phyloP scores from a whole-genome alignment of 2,797 vertebrate species.

The Myripristis murdjan region DNA sequence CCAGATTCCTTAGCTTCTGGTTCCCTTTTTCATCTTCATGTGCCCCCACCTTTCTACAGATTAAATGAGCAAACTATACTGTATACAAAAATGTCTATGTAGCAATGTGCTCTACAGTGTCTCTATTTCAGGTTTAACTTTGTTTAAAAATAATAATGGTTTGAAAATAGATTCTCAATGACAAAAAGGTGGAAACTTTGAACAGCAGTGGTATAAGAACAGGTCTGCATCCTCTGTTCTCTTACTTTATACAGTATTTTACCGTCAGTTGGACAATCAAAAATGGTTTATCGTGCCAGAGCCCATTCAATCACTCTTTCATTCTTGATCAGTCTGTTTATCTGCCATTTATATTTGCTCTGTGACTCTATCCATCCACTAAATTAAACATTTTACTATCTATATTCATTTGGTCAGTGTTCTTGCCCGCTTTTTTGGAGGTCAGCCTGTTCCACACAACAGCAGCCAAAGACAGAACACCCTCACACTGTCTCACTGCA shows the following conservation, averaged over 20 bases:
- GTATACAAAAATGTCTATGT: constrained; percentile 34
- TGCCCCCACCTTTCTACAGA: neutral
- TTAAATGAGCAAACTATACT: constrained; percentile 19
- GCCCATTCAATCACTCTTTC: constrained; percentile 63
- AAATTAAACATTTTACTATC: constrained; percentile 73
- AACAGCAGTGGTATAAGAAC: constrained; percentile 1
- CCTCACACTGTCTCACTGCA: constrained; percentile 18
- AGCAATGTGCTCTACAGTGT: constrained; percentile 27
- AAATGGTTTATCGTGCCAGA: constrained; percentile 57
- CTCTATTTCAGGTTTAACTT: constrained; percentile 32
- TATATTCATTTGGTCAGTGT: constrained; percentile 54
- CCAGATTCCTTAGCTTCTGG: neutral
- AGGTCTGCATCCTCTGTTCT: constrained; percentile 17
- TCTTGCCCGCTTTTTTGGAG: constrained; percentile 51
- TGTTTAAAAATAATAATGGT: constrained; percentile 24
- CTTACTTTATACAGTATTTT: neutral
- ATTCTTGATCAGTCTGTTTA: constrained; percentile 65
- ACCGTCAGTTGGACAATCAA: constrained; percentile 59
- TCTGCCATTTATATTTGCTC: constrained; percentile 74
- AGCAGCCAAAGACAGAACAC: constrained; percentile 54
- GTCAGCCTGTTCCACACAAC: constrained; percentile 57
- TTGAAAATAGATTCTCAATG: constrained; percentile 31
- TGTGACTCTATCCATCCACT: constrained; percentile 68
- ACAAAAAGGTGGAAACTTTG: constrained; percentile 28
- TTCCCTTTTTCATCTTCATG: neutral